Evolutionary conservation across 2,797 vertebrate species (phyloP), one percentile per base, ranked within the genome.

Genomic region (Neosilurus hyrtlii): DNA sequence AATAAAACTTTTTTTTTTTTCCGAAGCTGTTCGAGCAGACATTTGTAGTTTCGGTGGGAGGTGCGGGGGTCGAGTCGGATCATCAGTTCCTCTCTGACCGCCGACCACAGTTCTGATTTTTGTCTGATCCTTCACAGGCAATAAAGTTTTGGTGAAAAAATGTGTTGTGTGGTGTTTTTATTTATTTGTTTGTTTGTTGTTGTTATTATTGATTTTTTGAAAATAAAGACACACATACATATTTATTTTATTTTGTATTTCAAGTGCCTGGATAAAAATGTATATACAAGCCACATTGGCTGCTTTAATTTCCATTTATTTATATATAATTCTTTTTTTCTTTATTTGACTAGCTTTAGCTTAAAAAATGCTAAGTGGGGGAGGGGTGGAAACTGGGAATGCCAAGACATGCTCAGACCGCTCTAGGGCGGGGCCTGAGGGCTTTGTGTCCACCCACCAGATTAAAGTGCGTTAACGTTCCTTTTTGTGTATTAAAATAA

Each of bases 1-100:
- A 9, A 80, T 75, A 43, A 66, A 51, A 5, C 30, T 30, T 30
- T 90, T 90, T 90, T 90, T 86, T 74, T 91, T 89, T 89, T 89
- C 89, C 91, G 92, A 92, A 88, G 89, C 87, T 86, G 87, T 93
- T 89, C 85, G 89, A 82, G 90, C 90, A 83, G 86, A 86, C 86
- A 77, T 91, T 91, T 88, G 88, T 88, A 90, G 88, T 83, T 85
- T 89, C 81, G 88, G 87, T 86, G 89, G 89, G 89, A 87, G 88
- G 84, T 61, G 83, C 79, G 71, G 87, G 88, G 86, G 87, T 88
- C 90, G 88, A 91, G 89, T 88, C 89, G 85, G 88, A 52, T 92
- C 84, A 85, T 88, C 83, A 84, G 87, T 54, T 72, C 86, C 62
- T 89, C 90, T 90, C 85, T 89, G 89, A 88, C 84, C 86, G 90